Conservation (phyloP, 2,888 invertebrate species). For the Metalampra italica region DNA sequence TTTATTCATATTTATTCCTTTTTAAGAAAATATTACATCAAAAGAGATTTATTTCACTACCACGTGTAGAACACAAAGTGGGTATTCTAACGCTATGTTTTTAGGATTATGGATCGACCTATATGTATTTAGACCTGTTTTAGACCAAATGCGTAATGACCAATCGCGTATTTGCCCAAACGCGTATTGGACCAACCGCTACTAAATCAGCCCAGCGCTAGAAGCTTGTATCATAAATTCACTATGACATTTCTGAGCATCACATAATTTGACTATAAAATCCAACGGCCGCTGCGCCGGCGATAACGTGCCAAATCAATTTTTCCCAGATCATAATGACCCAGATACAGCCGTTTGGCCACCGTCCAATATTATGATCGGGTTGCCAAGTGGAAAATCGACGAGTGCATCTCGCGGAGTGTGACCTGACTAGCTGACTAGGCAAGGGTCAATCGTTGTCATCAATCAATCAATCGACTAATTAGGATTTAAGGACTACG, state of each 20-base stretch:
- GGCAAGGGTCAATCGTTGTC: background rate
- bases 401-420: constrained; percentile 23
- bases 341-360: constrained; percentile 60
- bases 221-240: background rate
- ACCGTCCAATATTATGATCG: constrained; percentile 54
- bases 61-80: too few species aligned
- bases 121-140: too few species aligned
- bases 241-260: background rate
- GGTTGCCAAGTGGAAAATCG: constrained; percentile 39
- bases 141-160: too few species aligned
- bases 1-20: too few species aligned
- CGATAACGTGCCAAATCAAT: constrained; percentile 61
- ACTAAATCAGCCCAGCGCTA: too few species aligned
- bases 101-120: too few species aligned
- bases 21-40: too few species aligned
- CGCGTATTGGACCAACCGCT: too few species aligned
- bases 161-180: too few species aligned
- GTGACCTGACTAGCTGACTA: background rate
- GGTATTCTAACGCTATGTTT: too few species aligned
- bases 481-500: background rate
- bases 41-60: too few species aligned
- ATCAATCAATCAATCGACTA: background rate
- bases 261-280: background rate
- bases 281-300: constrained; percentile 7
- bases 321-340: constrained; percentile 61